phyloP scores from a whole-genome alignment of 2,797 vertebrate genomes.

The Allenopithecus nigroviridis region DNA sequence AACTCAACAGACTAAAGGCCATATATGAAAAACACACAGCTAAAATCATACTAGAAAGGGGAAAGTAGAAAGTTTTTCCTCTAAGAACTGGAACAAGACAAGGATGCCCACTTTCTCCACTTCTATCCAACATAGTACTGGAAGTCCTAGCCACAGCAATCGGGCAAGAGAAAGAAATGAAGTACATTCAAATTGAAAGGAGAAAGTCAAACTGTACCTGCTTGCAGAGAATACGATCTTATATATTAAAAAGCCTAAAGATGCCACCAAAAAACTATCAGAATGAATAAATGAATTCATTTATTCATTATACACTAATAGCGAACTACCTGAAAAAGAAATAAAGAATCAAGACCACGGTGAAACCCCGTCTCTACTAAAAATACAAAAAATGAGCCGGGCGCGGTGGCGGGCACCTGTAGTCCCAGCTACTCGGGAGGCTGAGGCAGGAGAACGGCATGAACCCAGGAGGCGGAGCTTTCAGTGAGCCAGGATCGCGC shows the following conservation, averaged over 20 bases:
- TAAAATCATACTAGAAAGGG: background rate
- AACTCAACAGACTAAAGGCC: background rate
- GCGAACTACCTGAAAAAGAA: background rate
- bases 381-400: too few species aligned
- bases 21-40: background rate
- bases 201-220: background rate
- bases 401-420: too few species aligned
- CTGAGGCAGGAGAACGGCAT: too few species aligned
- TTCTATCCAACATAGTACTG: background rate
- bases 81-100: background rate
- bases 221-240: background rate
- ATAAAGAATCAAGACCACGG: too few species aligned
- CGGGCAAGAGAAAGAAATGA: background rate
- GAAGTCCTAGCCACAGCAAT: background rate
- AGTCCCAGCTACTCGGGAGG: too few species aligned
- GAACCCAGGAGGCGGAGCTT: too few species aligned
- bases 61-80: background rate
- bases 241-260: background rate
- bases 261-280: background rate
- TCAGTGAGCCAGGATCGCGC: too few species aligned
- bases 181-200: background rate
- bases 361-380: too few species aligned
- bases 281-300: background rate
- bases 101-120: background rate
- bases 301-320: background rate